Base-by-base conservation (phyloP, 2,797 vertebrate species). In the Carduelis carduelis region DNA sequence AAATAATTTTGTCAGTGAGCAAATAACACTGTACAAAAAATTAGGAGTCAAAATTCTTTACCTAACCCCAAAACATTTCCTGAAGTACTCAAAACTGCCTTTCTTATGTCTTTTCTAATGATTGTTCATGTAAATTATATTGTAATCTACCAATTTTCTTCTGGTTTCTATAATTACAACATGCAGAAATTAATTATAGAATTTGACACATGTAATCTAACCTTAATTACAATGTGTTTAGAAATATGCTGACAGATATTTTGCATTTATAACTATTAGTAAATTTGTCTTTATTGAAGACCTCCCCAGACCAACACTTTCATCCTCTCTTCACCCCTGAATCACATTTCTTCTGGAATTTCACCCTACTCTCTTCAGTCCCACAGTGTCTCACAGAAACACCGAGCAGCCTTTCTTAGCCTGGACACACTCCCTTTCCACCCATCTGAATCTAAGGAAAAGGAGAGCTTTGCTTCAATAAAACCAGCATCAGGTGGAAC, bases 81-180 rank as follows among this genome's bases (percentile, higher is more conserved):
- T 32, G 12, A 80, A 44, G 44, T 70, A 63, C 41, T 52, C 23
- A 52, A 28, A 27, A 72, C 3, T 64, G 9, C 5, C 61, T 91
- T 79, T 93, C 41, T 87, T 59, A 56, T 53, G 8, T 64, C 3
- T 70, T 76, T 76, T 76, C n/a, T 50, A 50, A 30, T 26, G 13
- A 49, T 89, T 83, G 34, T 44, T 84, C 84, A 56, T 59, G 24
- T 47, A 57, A 89, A 68, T 86, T 77, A 50, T 74, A 43, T 81
- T 90, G 24, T 61, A 95, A 89, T 79, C 41, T 63, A 30, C 89
- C 44, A 24, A 56, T 75, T 92, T 94, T 90, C 28, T 91, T 76
- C 41, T 76, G 26, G 9, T 72, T 92, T 92, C 82, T 81, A 53
- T 86, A 96, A 93, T 78, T 80, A 71, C 27, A 75, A 27, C 15